phyloP scores from a whole-genome alignment of 1,140 invertebrate genomes.

The Popillia japonica region DNA sequence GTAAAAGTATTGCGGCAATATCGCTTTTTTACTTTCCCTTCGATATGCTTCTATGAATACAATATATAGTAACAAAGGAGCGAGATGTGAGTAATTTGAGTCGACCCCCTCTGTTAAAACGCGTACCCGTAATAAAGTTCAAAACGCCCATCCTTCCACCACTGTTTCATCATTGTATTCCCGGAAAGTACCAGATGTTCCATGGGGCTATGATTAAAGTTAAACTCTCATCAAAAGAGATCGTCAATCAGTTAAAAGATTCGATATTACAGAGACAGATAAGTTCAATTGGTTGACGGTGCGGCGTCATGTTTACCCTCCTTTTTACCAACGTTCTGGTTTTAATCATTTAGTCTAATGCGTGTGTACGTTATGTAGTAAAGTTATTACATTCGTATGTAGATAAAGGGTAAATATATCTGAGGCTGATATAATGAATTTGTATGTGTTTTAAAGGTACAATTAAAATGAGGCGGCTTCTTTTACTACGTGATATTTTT shows the following conservation, averaged over 20 bases:
- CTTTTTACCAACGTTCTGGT: slow-evolving; percentile 7
- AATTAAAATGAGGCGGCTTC: too few species aligned
- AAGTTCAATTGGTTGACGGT: slow-evolving; percentile 50
- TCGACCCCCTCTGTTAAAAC: slow-evolving; percentile 46
- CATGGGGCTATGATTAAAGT: slow-evolving; percentile 56
- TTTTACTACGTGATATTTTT: too few species aligned
- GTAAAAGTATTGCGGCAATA: too few species aligned
- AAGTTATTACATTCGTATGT: too few species aligned
- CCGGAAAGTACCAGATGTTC: slow-evolving; percentile 55
- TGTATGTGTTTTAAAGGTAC: too few species aligned
- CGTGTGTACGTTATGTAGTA: background rate
- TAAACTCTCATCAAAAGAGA: slow-evolving; percentile 57
- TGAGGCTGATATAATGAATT: too few species aligned
- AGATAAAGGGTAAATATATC: too few species aligned
- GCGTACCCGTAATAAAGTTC: slow-evolving; percentile 39
- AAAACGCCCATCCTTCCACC: slow-evolving; percentile 48
- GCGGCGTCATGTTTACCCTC: slow-evolving; percentile 44
- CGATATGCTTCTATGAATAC: background rate
- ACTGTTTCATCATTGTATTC: slow-evolving; percentile 30
- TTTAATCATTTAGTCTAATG: slow-evolving; percentile 34
- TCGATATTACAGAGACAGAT: slow-evolving; percentile 53
- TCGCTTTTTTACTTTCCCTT: background rate
- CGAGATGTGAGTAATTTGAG: slow-evolving; percentile 42
- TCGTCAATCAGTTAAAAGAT: slow-evolving; percentile 52
- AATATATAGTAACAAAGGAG: background rate